Base-by-base conservation (phyloP, 2,888 invertebrate genomes). In the Timema cristinae region DNA sequence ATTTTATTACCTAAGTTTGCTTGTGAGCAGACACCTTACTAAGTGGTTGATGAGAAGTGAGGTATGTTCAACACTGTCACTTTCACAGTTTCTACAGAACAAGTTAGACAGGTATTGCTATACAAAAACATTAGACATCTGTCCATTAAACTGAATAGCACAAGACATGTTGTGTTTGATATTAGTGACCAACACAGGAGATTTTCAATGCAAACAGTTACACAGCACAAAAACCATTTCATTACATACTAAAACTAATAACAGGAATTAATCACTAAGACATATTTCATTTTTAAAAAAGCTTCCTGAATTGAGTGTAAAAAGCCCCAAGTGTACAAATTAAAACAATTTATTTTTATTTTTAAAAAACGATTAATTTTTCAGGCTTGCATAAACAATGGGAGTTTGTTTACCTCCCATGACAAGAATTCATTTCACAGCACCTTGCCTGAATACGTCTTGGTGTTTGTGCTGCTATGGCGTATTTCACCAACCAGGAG, bases 391-490 rank as follows among this genome's bases (percentile, higher is more conserved):
- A 50, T 32, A 67, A 56, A 71, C 68, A 66, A 68, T 68, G 66
- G 50, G 63, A 72, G 51, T 69, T 69, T 67, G 56, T 48, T 49
- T 59, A 54, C 69, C 59, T 67, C 56, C 48, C 16, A 67, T 66
- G 59, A 66, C 32, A 70, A 70, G 32, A 51, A 49, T 66, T 66
- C 50, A 67, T 71, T 67, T 71, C 51, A 52, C 61, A 61, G 61
- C 69, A 50, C 63, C 50, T 51, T 8, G 61, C n/a, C 50, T 70
- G 47, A 32, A 51, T 50, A 32, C 51, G 67, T 71, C 66, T 73
- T 73, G 73, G 73, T 73, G 73, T 73, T 73, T 71, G 73, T 73
- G 73, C 73, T 73, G 73, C 69, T 69, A 69, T 69, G 72, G 72
- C 70, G 67, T 72, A 72, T 70, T 67, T 32, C 72, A 67, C 70